phyloP scores from a whole-genome alignment of 2,113 vertebrate species.

The Saiga tatarica region DNA sequence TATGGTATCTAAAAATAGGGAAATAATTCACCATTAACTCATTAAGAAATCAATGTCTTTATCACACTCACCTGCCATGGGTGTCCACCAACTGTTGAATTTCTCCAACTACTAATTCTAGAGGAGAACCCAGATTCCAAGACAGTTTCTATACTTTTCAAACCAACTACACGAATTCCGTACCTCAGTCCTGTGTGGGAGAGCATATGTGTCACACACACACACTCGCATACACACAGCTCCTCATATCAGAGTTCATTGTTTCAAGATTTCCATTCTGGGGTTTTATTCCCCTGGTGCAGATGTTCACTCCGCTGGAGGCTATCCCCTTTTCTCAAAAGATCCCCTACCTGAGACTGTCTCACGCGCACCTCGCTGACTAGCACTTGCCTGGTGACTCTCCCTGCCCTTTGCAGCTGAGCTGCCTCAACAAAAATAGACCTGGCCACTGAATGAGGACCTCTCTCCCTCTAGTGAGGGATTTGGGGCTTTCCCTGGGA shows the following conservation, averaged over 20 bases:
- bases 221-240: rapidly evolving
- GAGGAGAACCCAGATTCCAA: not conserved
- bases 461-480: not conserved
- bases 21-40: not conserved
- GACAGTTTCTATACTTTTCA: not conserved
- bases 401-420: too few relatives aligned
- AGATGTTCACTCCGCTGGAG: not conserved
- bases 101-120: not conserved
- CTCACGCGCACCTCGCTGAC: rapidly evolving
- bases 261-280: not conserved
- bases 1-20: not conserved
- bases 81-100: not conserved
- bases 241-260: not conserved
- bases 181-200: not conserved
- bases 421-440: not conserved
- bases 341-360: not conserved
- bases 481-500: not conserved
- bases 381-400: not conserved
- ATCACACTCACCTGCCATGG: not conserved
- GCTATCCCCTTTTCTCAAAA: not conserved
- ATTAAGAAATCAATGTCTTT: not conserved
- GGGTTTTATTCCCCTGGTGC: not conserved
- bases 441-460: rapidly evolving
- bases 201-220: rapidly evolving
- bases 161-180: rapidly evolving